Base-by-base conservation (phyloP, 37 sponge, comb jelly and placozoan species). In the Amphimedon queenslandica region DNA sequence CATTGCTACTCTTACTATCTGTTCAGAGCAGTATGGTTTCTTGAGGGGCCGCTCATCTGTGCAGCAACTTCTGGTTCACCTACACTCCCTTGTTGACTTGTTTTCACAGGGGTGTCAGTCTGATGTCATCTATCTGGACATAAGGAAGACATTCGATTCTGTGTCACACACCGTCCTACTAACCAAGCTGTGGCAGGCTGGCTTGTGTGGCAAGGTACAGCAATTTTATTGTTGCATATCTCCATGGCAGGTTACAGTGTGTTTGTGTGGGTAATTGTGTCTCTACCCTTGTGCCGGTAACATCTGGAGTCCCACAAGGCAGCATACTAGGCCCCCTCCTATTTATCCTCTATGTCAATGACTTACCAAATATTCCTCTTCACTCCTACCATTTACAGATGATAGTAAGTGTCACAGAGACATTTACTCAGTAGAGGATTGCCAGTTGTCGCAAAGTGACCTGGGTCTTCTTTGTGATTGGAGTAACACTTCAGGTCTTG, bases 111-210 rank as follows among this genome's bases (percentile, higher is more conserved):
- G 13, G 5, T 27, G 27, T 20, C n/a, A n/a, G n/a, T 38, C 71
- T 56, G 71, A 61, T 53, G 31, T 56, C 2, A 37, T 81, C 27
- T 72, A 73, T 53, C 42, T 81, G 16, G 82, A 81, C 72, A 64
- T 72, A 24, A 67, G 58, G 18, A 81, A 81, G 43, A 67, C 82
- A 56, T 81, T 81, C 55, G 74, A 81, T 58, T 73, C 82, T 36
- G 82, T 81, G n/a, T 55, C 74, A 1, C 82, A 81, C 61, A 1
- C 57, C 25, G 67, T 64, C 16, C 68, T 81, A 21, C 66, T 81
- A 2, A 29, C 29, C 33, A 81, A 81, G 40, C 58, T 81, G 5
- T 64, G 67, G 74, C 35, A 4, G 8, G 5, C 73, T 8, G 67
- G 74, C 33, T 73, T 81, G 18, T 38, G 57, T 72, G 82, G 82